phyloP scores from a whole-genome alignment of 2,888 invertebrate species.

The Neoaliturus tenellus region DNA sequence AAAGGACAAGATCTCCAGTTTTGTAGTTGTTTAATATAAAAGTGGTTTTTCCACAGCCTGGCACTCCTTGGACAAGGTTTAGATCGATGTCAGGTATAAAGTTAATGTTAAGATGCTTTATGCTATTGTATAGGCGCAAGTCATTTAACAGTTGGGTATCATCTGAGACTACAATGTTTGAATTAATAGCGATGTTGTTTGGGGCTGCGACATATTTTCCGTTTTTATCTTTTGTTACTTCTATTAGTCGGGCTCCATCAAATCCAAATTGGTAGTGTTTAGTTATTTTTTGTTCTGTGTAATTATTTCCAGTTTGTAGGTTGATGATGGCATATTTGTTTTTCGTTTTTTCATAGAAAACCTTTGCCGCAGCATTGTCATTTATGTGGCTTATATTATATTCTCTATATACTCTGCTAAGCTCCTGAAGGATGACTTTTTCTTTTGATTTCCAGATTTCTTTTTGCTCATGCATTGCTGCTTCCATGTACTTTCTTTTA shows the following conservation, averaged over 20 bases:
- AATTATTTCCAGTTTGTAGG: conserved; percentile 7
- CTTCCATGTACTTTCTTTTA: not conserved
- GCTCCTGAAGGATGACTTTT: conserved; percentile 27
- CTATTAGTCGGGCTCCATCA: conserved; percentile 29
- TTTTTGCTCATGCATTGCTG: conserved; percentile 36
- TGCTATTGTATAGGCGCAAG: not conserved
- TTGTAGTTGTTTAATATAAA: conserved; percentile 32
- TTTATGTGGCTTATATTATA: not conserved
- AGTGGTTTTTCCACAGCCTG: conserved; percentile 39
- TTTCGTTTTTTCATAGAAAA: not conserved
- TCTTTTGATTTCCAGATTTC: conserved; percentile 41
- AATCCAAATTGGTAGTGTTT: conserved; percentile 23
- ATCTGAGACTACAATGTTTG: conserved; percentile 21
- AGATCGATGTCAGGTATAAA: not conserved
- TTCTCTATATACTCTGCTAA: not conserved
- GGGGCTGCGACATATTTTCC: conserved; percentile 7
- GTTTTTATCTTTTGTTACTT: conserved; percentile 1
- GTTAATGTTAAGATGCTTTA: conserved; percentile 1
- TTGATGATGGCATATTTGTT: conserved; percentile 21
- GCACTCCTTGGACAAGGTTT: conserved; percentile 31
- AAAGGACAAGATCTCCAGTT: conserved; percentile 19
- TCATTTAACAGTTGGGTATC: conserved; percentile 28
- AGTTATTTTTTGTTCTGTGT: not conserved
- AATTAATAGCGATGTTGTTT: conserved; percentile 1
- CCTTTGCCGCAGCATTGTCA: not conserved